These are phyloP conservation scores for Drosophila sp. DNA, from an alignment of 1,140 invertebrate genomes.

Conservation along the genomic window DNA sequence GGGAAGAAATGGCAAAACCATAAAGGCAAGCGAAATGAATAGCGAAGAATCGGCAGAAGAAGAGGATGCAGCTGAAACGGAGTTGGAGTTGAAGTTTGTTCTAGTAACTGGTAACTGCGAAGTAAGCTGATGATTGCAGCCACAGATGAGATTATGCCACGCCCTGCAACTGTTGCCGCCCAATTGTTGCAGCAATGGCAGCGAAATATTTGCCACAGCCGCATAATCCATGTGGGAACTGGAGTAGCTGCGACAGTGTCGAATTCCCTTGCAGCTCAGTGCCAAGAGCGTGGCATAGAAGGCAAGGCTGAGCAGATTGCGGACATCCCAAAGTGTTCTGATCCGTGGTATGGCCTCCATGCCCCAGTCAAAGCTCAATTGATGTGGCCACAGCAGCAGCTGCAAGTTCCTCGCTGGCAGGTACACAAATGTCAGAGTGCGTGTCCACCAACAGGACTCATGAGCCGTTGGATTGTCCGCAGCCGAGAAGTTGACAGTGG, in stretches of 20 bases:
- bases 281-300: constrained; percentile 88
- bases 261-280: constrained; percentile 76
- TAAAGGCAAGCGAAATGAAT: constrained; percentile 92
- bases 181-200: constrained; percentile 52
- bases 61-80: neutral
- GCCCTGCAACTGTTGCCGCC: constrained; percentile 55
- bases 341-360: constrained; percentile 96
- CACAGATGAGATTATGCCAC: constrained; percentile 46
- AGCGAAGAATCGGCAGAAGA: constrained; percentile 77
- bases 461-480: constrained; percentile 96
- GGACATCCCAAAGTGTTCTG: constrained; percentile 88
- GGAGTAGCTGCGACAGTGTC: neutral
- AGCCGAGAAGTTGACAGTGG: constrained; percentile 90
- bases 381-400: constrained; percentile 92
- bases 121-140: constrained; percentile 52
- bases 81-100: neutral
- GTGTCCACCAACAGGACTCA: constrained; percentile 88
- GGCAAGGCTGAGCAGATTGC: constrained; percentile 89
- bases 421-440: constrained; percentile 93
- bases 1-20: constrained; percentile 96
- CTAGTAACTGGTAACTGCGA: neutral
- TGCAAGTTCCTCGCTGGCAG: constrained; percentile 94
- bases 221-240: constrained; percentile 36
- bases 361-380: constrained; percentile 97
- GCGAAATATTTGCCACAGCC: constrained; percentile 54